phyloP scores from a whole-genome alignment of 2,113 vertebrate species.

The Antigone vipio region DNA sequence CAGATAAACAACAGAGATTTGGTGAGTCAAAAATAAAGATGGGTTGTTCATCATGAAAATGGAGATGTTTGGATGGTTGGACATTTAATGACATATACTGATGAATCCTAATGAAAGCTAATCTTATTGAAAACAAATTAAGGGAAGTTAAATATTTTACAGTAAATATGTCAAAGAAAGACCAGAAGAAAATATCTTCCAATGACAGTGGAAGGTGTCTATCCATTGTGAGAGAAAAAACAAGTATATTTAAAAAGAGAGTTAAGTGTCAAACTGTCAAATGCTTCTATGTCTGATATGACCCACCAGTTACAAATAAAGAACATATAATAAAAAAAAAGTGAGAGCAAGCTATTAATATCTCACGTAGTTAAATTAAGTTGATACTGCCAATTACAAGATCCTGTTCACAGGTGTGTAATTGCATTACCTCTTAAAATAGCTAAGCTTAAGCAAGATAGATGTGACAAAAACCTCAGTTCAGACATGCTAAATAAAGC shows the following conservation, averaged over 20 bases:
- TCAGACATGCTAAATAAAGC: neutral
- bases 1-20: neutral
- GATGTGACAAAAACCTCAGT: neutral
- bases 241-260: neutral
- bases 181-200: neutral
- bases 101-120: neutral
- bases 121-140: neutral
- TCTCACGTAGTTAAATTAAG: neutral
- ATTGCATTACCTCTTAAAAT: slow-evolving; percentile 25
- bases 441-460: neutral
- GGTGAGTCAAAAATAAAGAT: neutral
- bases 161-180: neutral
- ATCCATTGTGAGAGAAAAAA: neutral
- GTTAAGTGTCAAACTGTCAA: neutral
- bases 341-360: neutral
- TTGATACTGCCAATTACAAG: neutral
- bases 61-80: neutral
- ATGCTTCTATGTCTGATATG: neutral
- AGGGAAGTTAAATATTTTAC: neutral
- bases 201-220: neutral
- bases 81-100: neutral
- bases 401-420: neutral
- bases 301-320: neutral
- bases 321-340: neutral
- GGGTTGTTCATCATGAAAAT: neutral